Conservation (phyloP, 2,888 invertebrate species). For the Drosophila infuscata region DNA sequence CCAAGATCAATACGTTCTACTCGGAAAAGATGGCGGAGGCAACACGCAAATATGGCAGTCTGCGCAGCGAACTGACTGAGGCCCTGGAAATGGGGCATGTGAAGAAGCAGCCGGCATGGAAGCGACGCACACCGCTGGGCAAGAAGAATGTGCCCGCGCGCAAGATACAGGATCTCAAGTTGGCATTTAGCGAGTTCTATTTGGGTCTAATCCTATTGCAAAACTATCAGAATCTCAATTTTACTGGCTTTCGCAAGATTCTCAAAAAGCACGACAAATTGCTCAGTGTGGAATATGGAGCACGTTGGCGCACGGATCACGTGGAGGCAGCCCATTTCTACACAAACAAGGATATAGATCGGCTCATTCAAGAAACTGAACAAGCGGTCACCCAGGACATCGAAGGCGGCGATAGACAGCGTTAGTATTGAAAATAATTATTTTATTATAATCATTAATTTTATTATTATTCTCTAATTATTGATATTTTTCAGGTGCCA, state of each 20-base stretch:
- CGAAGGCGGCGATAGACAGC: conserved; percentile 91
- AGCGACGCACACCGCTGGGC: conserved; percentile 83
- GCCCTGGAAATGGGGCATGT: conserved; percentile 85
- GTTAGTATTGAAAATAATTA: conserved; percentile 20
- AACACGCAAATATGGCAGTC: conserved; percentile 90
- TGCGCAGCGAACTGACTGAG: conserved; percentile 89
- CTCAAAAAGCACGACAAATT: conserved; percentile 96
- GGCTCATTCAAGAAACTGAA: conserved; percentile 91
- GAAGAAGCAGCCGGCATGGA: conserved; percentile 84
- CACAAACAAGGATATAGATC: conserved; percentile 93
- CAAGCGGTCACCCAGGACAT: conserved; percentile 89
- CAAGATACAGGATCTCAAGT: conserved; percentile 92
- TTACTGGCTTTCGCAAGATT: conserved; percentile 95
- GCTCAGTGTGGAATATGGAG: conserved; percentile 89
- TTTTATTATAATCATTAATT: background rate
- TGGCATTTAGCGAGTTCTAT: conserved; percentile 96
- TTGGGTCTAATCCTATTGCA: conserved; percentile 93
- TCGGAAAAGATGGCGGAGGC: conserved; percentile 96
- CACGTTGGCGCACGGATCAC: conserved; percentile 91
- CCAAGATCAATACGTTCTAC: conserved; percentile 95
- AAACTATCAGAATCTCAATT: conserved; percentile 95
- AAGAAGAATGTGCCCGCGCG: conserved; percentile 87
- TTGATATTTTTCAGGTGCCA: conserved; percentile 86
- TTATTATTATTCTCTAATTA: background rate
- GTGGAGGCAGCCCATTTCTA: conserved; percentile 94